phyloP scores from a whole-genome alignment of 2,797 vertebrate species.

The Gouania willdenowi region DNA sequence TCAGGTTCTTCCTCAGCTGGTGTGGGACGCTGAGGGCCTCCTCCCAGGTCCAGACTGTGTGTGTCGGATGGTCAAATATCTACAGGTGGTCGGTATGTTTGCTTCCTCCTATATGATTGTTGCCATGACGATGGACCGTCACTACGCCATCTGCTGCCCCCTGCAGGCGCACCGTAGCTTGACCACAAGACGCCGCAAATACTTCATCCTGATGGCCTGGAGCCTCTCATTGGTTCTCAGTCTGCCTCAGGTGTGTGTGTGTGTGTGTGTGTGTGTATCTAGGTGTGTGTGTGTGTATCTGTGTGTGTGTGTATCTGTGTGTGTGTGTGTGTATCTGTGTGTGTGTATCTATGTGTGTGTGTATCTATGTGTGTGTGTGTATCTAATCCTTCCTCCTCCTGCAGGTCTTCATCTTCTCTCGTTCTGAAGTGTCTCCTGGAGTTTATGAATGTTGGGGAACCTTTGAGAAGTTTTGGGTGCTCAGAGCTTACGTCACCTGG shows the following conservation, averaged over 20 bases:
- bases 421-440: constrained; percentile 68
- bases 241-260: too few species aligned
- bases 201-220: constrained; percentile 66
- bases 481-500: constrained; percentile 76
- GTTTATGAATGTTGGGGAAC: constrained; percentile 77
- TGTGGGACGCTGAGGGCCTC: constrained; percentile 78
- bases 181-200: constrained; percentile 82
- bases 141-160: constrained; percentile 76
- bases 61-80: constrained; percentile 73
- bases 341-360: too few species aligned
- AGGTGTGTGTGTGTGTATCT: too few species aligned
- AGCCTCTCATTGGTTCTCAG: too few species aligned
- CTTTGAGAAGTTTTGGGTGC: constrained; percentile 74
- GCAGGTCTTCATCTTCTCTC: constrained; percentile 77
- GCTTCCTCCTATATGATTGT: constrained; percentile 79
- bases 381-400: too few species aligned
- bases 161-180: constrained; percentile 72
- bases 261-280: too few species aligned
- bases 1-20: constrained; percentile 76
- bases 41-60: constrained; percentile 73
- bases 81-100: constrained; percentile 81
- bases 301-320: too few species aligned
- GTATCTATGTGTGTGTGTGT: too few species aligned
- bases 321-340: too few species aligned
- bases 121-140: constrained; percentile 75